Evolutionary conservation across 2,888 invertebrate species (phyloP).

Genomic region (Agelastica alni): DNA sequence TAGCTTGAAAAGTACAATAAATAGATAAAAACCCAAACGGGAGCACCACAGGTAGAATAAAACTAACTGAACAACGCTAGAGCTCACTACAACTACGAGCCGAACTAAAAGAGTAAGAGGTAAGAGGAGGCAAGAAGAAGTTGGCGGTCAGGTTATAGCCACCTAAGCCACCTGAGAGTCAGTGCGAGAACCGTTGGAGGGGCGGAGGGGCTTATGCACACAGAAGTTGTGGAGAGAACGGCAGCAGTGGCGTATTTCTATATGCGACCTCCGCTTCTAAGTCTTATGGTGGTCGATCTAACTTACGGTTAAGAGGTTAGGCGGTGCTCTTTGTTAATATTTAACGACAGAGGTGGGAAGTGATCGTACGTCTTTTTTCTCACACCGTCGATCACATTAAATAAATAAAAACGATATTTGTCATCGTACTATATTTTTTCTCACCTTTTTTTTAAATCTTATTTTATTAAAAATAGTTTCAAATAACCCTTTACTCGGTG

Average conservation of each 20-base stretch:
- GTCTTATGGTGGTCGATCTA: constrained; percentile 19
- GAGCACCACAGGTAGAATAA: constrained; percentile 19
- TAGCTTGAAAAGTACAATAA: constrained; percentile 16
- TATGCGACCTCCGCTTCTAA: constrained; percentile 41
- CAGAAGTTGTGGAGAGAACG: constrained; percentile 51
- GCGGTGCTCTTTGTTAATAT: constrained; percentile 17
- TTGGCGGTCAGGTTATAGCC: constrained; percentile 33
- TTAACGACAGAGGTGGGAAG: too few relatives aligned
- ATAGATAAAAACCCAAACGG: constrained; percentile 23
- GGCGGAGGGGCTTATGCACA: constrained; percentile 37
- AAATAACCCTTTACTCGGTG: too few relatives aligned
- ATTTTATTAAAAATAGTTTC: too few relatives aligned
- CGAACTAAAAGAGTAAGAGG: constrained; percentile 26
- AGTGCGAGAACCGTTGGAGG: constrained; percentile 36
- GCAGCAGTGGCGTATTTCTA: constrained; percentile 54
- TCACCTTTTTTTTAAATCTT: too few relatives aligned
- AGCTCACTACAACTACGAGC: constrained; percentile 15
- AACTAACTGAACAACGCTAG: constrained; percentile 15
- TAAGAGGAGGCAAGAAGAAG: constrained; percentile 27
- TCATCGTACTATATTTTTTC: too few relatives aligned
- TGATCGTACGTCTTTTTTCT: too few relatives aligned
- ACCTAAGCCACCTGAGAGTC: constrained; percentile 38
- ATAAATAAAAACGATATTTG: too few relatives aligned
- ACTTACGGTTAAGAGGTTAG: constrained; percentile 15
- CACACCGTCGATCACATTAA: too few relatives aligned